A percentile compares a stretch with the other conserved stretches of the same genome.
Evolutionary conservation across 2,888 invertebrate genomes (phyloP).

Genomic region (Gerris lacustris): DNA sequence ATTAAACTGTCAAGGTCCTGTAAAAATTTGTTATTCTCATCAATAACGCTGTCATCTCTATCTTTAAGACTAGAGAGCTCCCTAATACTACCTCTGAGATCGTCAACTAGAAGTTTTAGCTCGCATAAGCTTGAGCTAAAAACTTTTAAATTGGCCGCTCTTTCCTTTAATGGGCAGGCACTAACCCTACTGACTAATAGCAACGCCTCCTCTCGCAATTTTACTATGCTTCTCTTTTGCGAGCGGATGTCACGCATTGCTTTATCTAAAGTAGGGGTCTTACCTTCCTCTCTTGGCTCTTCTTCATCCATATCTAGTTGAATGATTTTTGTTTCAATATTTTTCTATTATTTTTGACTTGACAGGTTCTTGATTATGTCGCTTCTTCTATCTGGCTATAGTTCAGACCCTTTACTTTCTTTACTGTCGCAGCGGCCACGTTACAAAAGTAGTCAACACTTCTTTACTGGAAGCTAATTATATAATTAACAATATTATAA

Average conservation of each 20-base stretch:
- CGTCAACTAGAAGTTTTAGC: neutral
- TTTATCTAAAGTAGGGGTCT: neutral
- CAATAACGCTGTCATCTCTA: neutral
- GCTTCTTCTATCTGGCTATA: too few species aligned
- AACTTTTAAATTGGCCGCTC: neutral
- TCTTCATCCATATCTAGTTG: neutral
- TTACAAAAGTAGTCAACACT: too few species aligned
- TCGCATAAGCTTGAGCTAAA: neutral
- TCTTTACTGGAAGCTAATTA: too few species aligned
- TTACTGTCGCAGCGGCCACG: too few species aligned
- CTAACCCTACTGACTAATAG: neutral
- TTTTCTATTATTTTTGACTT: conserved; percentile 5
- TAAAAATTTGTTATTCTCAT: neutral
- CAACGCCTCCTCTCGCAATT: neutral
- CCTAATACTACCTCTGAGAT: neutral
- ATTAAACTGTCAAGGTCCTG: neutral
- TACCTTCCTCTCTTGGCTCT: neutral
- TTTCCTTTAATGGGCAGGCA: neutral
- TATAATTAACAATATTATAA: too few species aligned
- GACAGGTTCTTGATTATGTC: neutral
- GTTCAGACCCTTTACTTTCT: too few species aligned
- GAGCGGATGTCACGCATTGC: neutral
- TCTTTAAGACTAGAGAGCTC: neutral
- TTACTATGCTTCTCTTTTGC: neutral
- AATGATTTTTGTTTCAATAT: neutral